Conservation (phyloP, 2,888 invertebrate genomes). For the Parnassius mnemosyne region DNA sequence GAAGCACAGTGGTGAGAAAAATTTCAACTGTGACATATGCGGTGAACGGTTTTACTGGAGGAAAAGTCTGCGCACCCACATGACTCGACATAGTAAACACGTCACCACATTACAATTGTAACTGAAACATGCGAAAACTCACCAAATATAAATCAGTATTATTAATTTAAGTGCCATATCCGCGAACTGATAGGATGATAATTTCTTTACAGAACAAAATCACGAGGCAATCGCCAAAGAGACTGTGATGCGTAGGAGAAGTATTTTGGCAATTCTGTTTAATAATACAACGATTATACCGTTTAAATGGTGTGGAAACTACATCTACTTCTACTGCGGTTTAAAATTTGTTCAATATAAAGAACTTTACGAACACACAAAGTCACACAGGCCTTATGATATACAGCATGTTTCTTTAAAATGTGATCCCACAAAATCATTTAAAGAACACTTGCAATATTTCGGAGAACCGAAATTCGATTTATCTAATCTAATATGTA, state of each 20-base stretch:
- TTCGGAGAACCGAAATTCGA: conserved; percentile 31
- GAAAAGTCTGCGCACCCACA: conserved; percentile 81
- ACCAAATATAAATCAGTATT: conserved; percentile 19
- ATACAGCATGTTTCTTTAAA: background rate
- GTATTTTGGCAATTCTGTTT: conserved; percentile 39
- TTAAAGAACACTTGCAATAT: conserved; percentile 24
- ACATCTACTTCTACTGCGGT: conserved; percentile 39
- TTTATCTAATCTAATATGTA: conserved; percentile 30
- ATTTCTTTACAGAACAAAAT: conserved; percentile 46
- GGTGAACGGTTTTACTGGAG: conserved; percentile 81
- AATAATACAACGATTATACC: conserved; percentile 40
- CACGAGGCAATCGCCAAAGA: conserved; percentile 33
- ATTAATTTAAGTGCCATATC: conserved; percentile 8
- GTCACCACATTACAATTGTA: conserved; percentile 39
- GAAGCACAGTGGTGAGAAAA: conserved; percentile 76
- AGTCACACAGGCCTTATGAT: conserved; percentile 34
- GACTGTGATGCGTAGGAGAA: conserved; percentile 36
- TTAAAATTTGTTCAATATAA: conserved; percentile 31
- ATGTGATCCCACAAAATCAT: conserved; percentile 20
- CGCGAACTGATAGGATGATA: conserved; percentile 19
- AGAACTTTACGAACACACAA: conserved; percentile 38
- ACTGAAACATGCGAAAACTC: background rate
- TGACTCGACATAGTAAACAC: conserved; percentile 64
- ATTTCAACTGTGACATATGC: conserved; percentile 82
- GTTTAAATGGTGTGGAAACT: conserved; percentile 38